phyloP scores from a whole-genome alignment of 2,888 invertebrate genomes.

The Synanthedon myopaeformis region DNA sequence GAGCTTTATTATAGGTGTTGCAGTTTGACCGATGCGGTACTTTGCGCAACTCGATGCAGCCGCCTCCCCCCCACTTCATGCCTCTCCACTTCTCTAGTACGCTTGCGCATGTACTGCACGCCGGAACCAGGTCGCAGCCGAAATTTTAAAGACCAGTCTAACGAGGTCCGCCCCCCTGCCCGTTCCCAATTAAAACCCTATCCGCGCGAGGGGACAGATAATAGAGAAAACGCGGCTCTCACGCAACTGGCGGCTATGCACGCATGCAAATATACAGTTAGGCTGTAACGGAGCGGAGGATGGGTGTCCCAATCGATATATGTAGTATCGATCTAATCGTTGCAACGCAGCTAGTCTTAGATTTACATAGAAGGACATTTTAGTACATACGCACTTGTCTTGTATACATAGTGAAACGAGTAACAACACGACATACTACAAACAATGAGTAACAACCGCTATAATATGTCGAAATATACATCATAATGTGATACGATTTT shows the following conservation, averaged over 20 bases:
- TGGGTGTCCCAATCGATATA: constrained; percentile 55
- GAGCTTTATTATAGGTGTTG: constrained; percentile 15
- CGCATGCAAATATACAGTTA: constrained; percentile 70
- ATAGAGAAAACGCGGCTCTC: constrained; percentile 29
- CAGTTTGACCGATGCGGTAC: constrained; percentile 47
- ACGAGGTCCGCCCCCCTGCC: constrained; percentile 33
- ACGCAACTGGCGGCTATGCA: constrained; percentile 38
- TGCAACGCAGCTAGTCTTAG: constrained; percentile 1
- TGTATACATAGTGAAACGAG: too few species aligned
- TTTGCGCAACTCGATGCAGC: constrained; percentile 68
- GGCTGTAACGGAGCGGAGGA: constrained; percentile 40
- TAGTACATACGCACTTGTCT: not conserved
- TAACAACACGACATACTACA: too few species aligned
- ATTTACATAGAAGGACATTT: not conserved
- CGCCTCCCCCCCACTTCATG: constrained; percentile 25
- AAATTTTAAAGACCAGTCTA: constrained; percentile 39
- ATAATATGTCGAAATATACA: too few species aligned
- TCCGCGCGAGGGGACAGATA: constrained; percentile 11
- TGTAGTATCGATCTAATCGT: constrained; percentile 26
- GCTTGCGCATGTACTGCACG: constrained; percentile 66
- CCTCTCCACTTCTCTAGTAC: constrained; percentile 26
- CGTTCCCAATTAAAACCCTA: constrained; percentile 10
- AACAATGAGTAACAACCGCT: too few species aligned
- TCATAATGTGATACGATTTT: too few species aligned
- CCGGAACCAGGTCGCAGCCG: constrained; percentile 66